Conservation (phyloP, 2,797 vertebrate species). For the Acridotheres tristis region DNA sequence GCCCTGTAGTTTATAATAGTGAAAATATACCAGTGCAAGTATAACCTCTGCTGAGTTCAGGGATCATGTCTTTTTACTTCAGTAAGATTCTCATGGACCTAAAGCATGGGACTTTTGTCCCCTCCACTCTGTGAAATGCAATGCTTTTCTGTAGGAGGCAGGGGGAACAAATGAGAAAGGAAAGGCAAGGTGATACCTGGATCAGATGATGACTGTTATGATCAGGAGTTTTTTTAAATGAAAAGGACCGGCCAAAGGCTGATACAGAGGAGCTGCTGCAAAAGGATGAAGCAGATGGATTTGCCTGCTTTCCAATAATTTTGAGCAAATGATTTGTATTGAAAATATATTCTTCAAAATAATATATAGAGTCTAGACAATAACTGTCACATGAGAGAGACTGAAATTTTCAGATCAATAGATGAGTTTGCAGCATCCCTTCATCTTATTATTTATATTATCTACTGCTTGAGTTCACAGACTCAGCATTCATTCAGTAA, state of each 20-base stretch:
- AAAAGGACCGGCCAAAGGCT: background rate
- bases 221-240: background rate
- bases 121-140: background rate
- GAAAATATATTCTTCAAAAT: constrained; percentile 29
- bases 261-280: background rate
- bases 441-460: background rate
- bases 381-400: background rate
- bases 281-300: background rate
- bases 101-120: background rate
- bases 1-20: background rate
- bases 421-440: background rate
- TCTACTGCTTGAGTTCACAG: background rate
- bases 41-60: background rate
- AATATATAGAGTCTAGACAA: background rate
- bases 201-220: background rate
- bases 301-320: background rate
- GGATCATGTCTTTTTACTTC: background rate
- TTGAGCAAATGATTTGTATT: background rate
- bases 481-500: background rate
- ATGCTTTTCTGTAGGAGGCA: background rate
- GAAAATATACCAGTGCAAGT: background rate
- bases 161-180: background rate
- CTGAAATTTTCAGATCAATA: constrained; percentile 26
- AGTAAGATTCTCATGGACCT: background rate
- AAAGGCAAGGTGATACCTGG: background rate